Evolutionary conservation across 2,797 vertebrate genomes (phyloP), one percentile per base, ranked within the genome.

Genomic region (Trachurus trachurus): DNA sequence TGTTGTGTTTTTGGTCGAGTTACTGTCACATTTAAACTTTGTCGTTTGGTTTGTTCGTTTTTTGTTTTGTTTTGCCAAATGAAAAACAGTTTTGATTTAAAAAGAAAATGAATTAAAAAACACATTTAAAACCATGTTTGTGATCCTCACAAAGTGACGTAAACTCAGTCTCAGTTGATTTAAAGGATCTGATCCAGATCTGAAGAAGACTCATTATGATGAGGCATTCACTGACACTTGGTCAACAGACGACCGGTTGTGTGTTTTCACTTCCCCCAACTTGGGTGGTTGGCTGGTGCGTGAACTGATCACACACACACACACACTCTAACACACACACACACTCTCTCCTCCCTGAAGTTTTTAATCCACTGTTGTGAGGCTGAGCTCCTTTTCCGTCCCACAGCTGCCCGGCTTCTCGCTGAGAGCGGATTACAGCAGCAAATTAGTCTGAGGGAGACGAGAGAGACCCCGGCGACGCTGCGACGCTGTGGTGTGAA

Each of bases 371-470:
- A 77, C 66, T 53, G 59, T 42, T 65, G n/a, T 65, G 59, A 60
- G 44, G 31, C 44, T 65, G 69, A 80, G 74, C 78, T 82, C 54
- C 39, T 11, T 83, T 75, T 82, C 54, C 39, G 9, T 83, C 75
- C 73, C 70, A 63, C 69, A 79, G 77, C 71, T 34, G 70, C 77
- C 66, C 66, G 10, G 73, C 54, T 82, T 76, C 74, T 74, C 9
- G 81, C 88, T 84, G 81, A 39, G 71, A 56, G 70, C 54, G 75
- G 88, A 93, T 90, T 88, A 90, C 87, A 84, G 78, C 84, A 71
- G 83, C 71, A 88, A 90, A 87, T 86, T 84, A 87, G 85, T 66
- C 56, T 37, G 78, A 84, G 81, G 81, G 26, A 79, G 79, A 69
- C 66, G 76, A 19, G 53, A 53, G 76, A 16, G 53, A 53, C 65